Evolutionary conservation across 2,888 invertebrate species (phyloP).

Genomic region (Dione juno): DNA sequence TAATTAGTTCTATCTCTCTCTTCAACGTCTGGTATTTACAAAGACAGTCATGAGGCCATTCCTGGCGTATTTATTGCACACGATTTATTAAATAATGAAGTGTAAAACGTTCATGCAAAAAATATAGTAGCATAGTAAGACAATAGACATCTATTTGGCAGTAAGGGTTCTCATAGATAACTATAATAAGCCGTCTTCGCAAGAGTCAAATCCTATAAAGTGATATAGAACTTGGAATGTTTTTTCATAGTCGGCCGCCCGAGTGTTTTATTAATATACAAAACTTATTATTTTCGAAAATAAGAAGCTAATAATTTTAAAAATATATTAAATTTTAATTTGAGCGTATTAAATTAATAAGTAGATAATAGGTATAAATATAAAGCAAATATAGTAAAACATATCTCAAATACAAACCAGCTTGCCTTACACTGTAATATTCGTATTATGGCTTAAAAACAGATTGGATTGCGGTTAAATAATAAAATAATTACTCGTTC

Average conservation of each 20-base stretch:
- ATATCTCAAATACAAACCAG: not conserved
- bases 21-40: constrained; percentile 19
- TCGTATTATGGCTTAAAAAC: constrained; percentile 8
- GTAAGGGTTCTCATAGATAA: constrained; percentile 23
- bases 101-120: constrained; percentile 5
- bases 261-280: constrained; percentile 16
- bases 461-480: constrained; percentile 12
- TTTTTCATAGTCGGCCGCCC: constrained; percentile 41
- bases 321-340: not conserved
- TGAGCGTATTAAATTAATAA: not conserved
- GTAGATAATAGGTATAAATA: not conserved
- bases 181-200: constrained; percentile 24
- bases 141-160: constrained; percentile 22
- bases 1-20: constrained; percentile 40
- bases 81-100: not conserved
- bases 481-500: constrained; percentile 16
- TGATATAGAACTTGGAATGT: constrained; percentile 14
- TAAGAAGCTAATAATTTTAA: not conserved
- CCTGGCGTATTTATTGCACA: not conserved
- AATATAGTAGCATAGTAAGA: constrained; percentile 12
- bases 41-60: constrained; percentile 24
- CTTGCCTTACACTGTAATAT: constrained; percentile 1
- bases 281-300: constrained; percentile 19
- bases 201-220: constrained; percentile 21
- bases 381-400: not conserved